Percentiles rank a stretch among this genome's conserved stretches.
Evolutionary conservation across 2,888 invertebrate species (phyloP).

Genomic region (Prenolepis imparis): DNA sequence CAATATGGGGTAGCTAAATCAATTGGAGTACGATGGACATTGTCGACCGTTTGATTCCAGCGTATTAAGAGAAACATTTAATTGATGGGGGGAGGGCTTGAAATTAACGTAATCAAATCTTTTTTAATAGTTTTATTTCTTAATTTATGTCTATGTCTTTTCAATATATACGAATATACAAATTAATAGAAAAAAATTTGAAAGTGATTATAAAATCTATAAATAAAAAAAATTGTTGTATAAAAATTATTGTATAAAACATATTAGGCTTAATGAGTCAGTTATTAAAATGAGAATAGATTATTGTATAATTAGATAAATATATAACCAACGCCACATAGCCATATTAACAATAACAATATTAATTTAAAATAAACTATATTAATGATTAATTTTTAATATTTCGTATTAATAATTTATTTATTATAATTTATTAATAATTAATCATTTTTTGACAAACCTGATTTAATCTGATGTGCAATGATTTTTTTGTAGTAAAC

Average conservation of each 20-base stretch:
- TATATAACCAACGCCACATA: background rate
- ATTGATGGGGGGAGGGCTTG: conserved; percentile 15
- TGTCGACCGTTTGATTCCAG: conserved; percentile 53
- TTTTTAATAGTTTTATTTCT: background rate
- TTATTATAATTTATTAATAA: too few species aligned
- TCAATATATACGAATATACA: background rate
- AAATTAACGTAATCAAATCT: background rate
- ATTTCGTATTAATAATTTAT: too few species aligned
- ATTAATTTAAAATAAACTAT: background rate
- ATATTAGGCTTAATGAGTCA: background rate
- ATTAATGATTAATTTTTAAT: too few species aligned
- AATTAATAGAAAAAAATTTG: conserved; percentile 3
- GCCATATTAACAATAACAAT: too few species aligned
- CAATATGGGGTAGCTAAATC: conserved; percentile 61
- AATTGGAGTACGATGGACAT: conserved; percentile 59
- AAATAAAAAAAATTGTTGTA: conserved; percentile 3
- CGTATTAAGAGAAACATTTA: conserved; percentile 42
- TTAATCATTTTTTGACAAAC: too few species aligned
- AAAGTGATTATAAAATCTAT: background rate
- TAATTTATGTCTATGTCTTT: background rate
- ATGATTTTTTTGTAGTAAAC: too few species aligned
- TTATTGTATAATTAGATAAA: conserved; percentile 8
- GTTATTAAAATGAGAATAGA: conserved; percentile 1
- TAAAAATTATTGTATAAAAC: conserved; percentile 26
- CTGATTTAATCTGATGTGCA: too few species aligned